Base-by-base conservation (phyloP, 2,888 invertebrate species). In the Mimas tiliae region DNA sequence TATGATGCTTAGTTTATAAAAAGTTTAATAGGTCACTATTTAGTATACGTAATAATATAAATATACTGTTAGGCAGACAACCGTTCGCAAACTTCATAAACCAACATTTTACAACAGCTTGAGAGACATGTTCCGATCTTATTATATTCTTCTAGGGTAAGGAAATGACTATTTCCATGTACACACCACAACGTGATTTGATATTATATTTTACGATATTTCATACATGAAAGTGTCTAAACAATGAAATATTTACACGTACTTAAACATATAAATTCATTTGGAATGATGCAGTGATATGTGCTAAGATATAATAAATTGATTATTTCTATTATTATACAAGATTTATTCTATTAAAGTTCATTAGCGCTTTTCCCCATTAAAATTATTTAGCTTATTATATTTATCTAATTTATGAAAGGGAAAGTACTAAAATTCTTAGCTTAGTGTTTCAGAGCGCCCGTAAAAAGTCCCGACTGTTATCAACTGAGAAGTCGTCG, bases 311-410 rank as follows among this genome's bases (percentile, higher is more conserved):
- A 80, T 77, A 77, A 65, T 68, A 65, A 68, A 64, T 62, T 19
- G 34, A 62, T 63, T 50, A 62, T 51, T 42, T 11, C 38, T 65
- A 67, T 67, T 69, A 69, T 71, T 72, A 73, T 65, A 70, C 69
- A 53, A 71, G 71, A 68, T 73, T 74, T 75, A 73, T 70, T 75
- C 74, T 84, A 83, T 82, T 85, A 86, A 87, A 86, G 74, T 86
- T 89, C 86, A 90, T 87, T 93, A 93, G 93, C 93, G 93, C 92
- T 93, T 93, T 93, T 93, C 92, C 93, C 93, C 93, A 86, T 90
- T 84, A 70, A 74, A 62, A 65, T 27, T 65, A 67, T 62, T 64
- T 64, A 65, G 63, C 45, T 70, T 67, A 65, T 66, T 68, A 62
- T 66, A 70, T 69, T 34, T 42, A 42, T 19, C 38, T 42, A 12